phyloP scores from a whole-genome alignment of 37 sponge, comb jelly and placozoan species.

The Chondrilla cf. caribensis region DNA sequence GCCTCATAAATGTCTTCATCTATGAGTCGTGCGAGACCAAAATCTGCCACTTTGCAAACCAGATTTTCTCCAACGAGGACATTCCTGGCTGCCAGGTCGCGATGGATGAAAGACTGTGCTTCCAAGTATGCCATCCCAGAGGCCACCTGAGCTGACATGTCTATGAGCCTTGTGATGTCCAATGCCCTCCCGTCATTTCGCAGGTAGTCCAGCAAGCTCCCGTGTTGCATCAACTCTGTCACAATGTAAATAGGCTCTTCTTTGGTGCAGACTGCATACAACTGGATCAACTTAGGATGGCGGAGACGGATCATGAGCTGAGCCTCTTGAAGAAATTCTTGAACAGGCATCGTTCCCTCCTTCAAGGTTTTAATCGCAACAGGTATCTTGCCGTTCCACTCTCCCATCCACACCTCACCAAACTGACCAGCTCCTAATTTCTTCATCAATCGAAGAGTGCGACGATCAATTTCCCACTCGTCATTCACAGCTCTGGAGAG shows the following conservation, averaged over 20 bases:
- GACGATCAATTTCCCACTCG: constrained; percentile 43
- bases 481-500: constrained; percentile 31
- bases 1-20: constrained; percentile 94
- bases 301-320: constrained; percentile 55
- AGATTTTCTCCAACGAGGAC: constrained; percentile 91
- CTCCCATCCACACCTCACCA: constrained; percentile 57
- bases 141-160: constrained; percentile 60
- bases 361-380: constrained; percentile 66
- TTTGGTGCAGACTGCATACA: constrained; percentile 69
- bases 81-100: constrained; percentile 97
- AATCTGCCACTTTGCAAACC: constrained; percentile 94
- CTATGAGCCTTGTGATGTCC: constrained; percentile 48
- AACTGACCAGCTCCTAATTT: constrained; percentile 38
- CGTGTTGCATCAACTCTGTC: constrained; percentile 75
- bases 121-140: constrained; percentile 77
- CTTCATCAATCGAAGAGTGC: constrained; percentile 12
- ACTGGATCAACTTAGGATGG: constrained; percentile 58
- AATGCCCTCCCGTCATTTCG: constrained; percentile 48
- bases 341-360: constrained; percentile 56
- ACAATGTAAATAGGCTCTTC: constrained; percentile 73
- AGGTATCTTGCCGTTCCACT: constrained; percentile 44
- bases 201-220: constrained; percentile 64
- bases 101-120: constrained; percentile 74
- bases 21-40: constrained; percentile 94
- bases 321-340: constrained; percentile 62